Evolutionary conservation across 2,797 vertebrate species (phyloP), one percentile per base, ranked within the genome.

Genomic region (Microtus californicus): DNA sequence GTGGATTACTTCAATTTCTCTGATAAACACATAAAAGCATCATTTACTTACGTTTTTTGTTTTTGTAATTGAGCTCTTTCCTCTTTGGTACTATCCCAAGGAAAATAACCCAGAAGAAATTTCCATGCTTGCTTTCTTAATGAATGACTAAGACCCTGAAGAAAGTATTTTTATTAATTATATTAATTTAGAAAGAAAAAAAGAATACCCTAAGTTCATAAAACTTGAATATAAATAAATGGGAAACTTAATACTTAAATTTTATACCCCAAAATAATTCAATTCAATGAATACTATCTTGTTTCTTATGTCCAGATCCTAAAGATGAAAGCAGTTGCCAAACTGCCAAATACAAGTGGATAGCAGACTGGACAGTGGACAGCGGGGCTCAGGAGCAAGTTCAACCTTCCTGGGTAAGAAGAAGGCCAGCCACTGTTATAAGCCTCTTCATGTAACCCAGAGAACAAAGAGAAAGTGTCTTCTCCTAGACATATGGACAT

Each of bases 61-160:
- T 99, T 99, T 94, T 99, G 99, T 88, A 99, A 98, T n/a, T 96
- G 97, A 96, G 98, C 99, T 98, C 99, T 99, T 97, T 99, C 99
- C 94, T 99, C 99, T 92, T 98, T 98, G 40, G 99, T 99, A 98
- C 99, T 99, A 94, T 99, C 98, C 99, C 99, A 99, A 40, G 99
- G 99, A 97, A 99, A 99, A 97, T 99, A 99, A 0, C 99, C 99
- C 98, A 99, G 94, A 96, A 99, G 99, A 95, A 99, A 99, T 98
- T 99, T 99, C 99, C 99, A 99, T 6, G 98, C 99, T 81, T 99
- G 99, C 95, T 99, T 99, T 98, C 99, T 99, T 90, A 99, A 82
- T 0, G 98, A 98, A 87, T 99, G 99, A 96, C 99, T 99, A 76
- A 99, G 98, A 56, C 99, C 99, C 99, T 99, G 95, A 95, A 78